Percentiles rank a stretch among this genome's conserved stretches.
phyloP scores from a whole-genome alignment of 1,140 invertebrate species.

The Luehdorfia chinensis region DNA sequence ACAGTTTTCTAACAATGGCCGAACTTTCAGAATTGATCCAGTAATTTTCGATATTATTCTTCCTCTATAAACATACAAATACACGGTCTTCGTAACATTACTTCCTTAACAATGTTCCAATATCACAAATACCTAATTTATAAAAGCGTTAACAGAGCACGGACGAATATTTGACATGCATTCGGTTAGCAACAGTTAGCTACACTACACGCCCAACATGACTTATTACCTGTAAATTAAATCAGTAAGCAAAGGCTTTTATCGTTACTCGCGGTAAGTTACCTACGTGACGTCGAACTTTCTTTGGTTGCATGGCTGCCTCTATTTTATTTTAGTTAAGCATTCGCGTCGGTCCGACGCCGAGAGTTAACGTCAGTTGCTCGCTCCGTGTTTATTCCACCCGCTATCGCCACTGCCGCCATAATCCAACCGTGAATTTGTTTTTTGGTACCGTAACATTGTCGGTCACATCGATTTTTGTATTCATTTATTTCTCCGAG shows the following conservation, averaged over 20 bases:
- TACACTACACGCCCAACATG: conserved; percentile 39
- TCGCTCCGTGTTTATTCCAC: conserved; percentile 23
- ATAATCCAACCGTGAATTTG: conserved; percentile 55
- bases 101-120: too few relatives aligned
- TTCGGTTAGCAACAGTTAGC: conserved; percentile 34
- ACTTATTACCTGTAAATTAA: conserved; percentile 56
- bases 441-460: conserved; percentile 41
- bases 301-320: conserved; percentile 57
- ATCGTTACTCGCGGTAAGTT: conserved; percentile 25
- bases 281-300: conserved; percentile 63
- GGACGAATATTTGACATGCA: conserved; percentile 23
- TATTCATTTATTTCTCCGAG: conserved; percentile 32
- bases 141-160: too few relatives aligned
- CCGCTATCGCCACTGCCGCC: conserved; percentile 32
- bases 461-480: conserved; percentile 24
- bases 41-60: too few relatives aligned
- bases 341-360: conserved; percentile 54
- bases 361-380: conserved; percentile 44
- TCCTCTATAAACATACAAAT: too few relatives aligned
- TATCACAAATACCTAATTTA: too few relatives aligned
- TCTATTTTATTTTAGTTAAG: conserved; percentile 41
- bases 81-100: too few relatives aligned
- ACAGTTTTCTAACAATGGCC: too few relatives aligned
- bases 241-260: conserved; percentile 54
- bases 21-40: too few relatives aligned